Evolutionary conservation across 2,888 invertebrate genomes (phyloP).

Genomic region (Smittia aterrima): DNA sequence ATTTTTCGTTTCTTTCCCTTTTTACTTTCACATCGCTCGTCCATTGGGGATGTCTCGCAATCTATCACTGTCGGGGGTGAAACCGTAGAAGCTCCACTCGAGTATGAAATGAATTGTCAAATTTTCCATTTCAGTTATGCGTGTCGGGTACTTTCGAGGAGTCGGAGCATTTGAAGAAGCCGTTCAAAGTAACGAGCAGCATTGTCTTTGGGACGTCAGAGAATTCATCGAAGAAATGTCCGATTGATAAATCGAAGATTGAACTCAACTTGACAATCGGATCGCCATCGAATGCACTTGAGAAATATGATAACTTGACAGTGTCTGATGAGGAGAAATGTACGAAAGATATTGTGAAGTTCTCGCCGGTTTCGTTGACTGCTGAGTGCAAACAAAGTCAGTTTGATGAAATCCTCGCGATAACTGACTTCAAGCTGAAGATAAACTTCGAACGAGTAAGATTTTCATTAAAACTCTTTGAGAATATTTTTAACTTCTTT

Average conservation of each 20-base stretch:
- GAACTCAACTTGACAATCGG: constrained; percentile 17
- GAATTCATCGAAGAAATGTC: constrained; percentile 13
- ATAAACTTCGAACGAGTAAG: constrained; percentile 21
- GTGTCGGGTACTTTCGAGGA: constrained; percentile 51
- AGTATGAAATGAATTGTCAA: background rate
- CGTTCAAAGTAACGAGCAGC: constrained; percentile 50
- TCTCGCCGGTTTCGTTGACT: constrained; percentile 1
- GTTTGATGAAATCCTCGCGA: constrained; percentile 8
- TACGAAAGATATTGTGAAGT: constrained; percentile 29
- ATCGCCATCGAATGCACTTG: background rate
- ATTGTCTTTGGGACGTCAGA: constrained; percentile 49
- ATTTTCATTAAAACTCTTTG: background rate
- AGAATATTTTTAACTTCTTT: background rate
- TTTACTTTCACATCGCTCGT: background rate
- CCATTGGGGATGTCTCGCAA: background rate
- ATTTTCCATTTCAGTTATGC: constrained; percentile 48
- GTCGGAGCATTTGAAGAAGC: constrained; percentile 52
- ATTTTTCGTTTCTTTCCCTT: constrained; percentile 19
- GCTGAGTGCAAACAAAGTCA: constrained; percentile 14
- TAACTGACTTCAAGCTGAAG: constrained; percentile 10
- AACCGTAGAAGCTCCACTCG: background rate
- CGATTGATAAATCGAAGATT: constrained; percentile 28
- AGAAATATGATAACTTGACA: background rate
- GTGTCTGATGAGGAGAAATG: background rate
- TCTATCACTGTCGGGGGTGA: constrained; percentile 34